Conservation (phyloP, 2,113 vertebrate genomes). For the Pteropus alecto region DNA sequence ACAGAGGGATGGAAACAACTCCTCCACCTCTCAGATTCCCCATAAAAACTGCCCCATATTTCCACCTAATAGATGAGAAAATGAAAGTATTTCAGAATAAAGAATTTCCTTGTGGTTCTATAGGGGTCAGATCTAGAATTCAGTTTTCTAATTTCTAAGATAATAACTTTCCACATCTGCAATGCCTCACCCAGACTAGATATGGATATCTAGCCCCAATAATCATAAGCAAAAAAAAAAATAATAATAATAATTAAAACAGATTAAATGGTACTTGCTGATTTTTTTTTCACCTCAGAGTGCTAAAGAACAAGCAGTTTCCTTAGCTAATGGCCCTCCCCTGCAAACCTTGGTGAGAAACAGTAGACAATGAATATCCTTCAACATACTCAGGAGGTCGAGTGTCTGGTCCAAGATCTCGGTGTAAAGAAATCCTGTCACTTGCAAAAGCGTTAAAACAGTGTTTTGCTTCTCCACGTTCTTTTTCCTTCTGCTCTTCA, state of each 20-base stretch:
- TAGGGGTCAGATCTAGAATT: not conserved
- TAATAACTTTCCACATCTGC: not conserved
- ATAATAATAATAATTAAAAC: not conserved
- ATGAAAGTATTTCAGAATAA: not conserved
- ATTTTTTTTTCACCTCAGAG: not conserved
- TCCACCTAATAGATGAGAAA: constrained; percentile 23
- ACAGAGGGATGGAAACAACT: not conserved
- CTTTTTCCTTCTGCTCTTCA: constrained; percentile 93
- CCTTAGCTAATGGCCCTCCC: not conserved
- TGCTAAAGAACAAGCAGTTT: not conserved
- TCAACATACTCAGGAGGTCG: constrained; percentile 96
- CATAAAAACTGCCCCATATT: not conserved
- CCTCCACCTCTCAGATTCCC: not conserved
- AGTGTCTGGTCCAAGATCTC: constrained; percentile 96
- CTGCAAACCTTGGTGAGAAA: not conserved
- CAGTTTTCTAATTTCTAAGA: constrained; percentile 31
- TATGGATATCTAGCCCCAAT: not conserved
- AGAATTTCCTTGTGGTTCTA: not conserved
- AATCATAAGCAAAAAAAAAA: not conserved
- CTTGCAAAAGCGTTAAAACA: constrained; percentile 98
- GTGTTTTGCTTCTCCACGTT: constrained; percentile 93
- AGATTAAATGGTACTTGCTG: not conserved
- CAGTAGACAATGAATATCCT: constrained; percentile 35
- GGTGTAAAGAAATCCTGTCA: constrained; percentile 96
- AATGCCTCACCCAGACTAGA: not conserved